A percentile compares a stretch with the other conserved stretches of the same genome.
These are phyloP conservation scores for Anarrhichthys ocellatus DNA, from an alignment of 2,113 vertebrate genomes.

Conservation along the genomic window DNA sequence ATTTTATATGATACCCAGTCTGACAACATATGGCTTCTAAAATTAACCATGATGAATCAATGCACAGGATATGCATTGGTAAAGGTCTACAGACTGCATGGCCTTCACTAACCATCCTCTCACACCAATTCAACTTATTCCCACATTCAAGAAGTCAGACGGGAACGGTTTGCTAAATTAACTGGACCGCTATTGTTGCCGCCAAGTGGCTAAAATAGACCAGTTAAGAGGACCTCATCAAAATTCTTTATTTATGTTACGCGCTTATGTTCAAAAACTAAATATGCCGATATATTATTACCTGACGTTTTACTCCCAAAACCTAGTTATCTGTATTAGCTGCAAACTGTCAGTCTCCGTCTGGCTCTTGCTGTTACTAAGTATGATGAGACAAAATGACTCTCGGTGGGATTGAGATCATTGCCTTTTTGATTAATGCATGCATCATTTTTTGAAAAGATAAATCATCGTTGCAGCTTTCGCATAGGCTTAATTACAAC, in stretches of 20 bases:
- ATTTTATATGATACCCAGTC: not conserved
- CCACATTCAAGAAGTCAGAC: not conserved
- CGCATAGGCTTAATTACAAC: not conserved
- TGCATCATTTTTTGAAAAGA: slow-evolving; percentile 7
- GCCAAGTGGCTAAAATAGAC: not conserved
- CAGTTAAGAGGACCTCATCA: not conserved
- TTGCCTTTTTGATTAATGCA: slow-evolving; percentile 37
- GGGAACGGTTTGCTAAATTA: not conserved
- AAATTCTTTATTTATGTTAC: not conserved
- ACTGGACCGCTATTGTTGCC: not conserved
- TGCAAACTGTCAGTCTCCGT: not conserved
- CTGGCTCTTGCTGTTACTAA: not conserved
- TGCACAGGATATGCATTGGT: not conserved
- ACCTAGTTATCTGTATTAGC: not conserved
- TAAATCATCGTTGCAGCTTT: slow-evolving; percentile 14
- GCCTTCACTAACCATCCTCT: not conserved
- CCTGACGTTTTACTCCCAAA: not conserved
- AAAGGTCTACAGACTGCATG: not conserved
- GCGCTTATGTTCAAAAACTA: not conserved
- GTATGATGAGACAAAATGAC: slow-evolving; percentile 30
- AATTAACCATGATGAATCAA: not conserved
- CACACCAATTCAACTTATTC: not conserved
- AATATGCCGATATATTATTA: not conserved
- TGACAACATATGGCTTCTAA: not conserved
- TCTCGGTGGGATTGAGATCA: slow-evolving; percentile 9